Evolutionary conservation across 1,140 invertebrate genomes (phyloP), one percentile per base, ranked within the genome.

Genomic region (Ditylenchus dipsaci): DNA sequence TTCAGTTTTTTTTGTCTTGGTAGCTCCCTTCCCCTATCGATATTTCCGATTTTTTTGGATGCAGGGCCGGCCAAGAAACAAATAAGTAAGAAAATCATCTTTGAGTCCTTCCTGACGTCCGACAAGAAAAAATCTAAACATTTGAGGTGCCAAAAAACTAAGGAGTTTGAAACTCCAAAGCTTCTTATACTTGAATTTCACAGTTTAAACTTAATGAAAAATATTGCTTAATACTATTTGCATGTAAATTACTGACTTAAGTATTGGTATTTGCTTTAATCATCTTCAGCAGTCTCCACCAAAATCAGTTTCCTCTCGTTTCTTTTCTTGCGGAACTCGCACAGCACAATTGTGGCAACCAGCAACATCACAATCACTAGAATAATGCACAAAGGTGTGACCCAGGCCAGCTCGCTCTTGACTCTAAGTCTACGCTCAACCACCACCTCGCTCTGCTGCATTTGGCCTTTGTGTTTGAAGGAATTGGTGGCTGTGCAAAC

Each of bases 381-480:
- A 60, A 73, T 73, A 21, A 73, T 30, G 17, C 47, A 13, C 15
- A 73, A 43, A 29, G 72, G 72, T n/a, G 59, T 43, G 8, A 73
- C 19, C 72, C 72, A 73, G 19, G 73, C 67, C 15, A 74, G 57
- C 23, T 76, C 38, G 75, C 72, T 73, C 68, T 73, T 73, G 9
- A 73, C 65, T 21, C 73, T 21, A 38, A 73, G 43, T 45, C 67
- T 64, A 3, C 72, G 57, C 21, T 73, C 72, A 23, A 74, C 59
- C 26, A 47, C 60, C 17, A 73, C 38, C 23, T 66, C 64, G 45
- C 19, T 21, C 21, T 56, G n/a, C 15, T 47, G 15, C 33, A 13
- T 66, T 45, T 68, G 61, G 42, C 67, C 60, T 19, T 38, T 42
- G 23, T 45, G 45, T 17, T 30, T 43, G 26, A 61, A 43, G 26